Percentiles rank a stretch among this genome's conserved stretches.
These are phyloP conservation scores for Drosophila suboccidentalis DNA, from an alignment of 2,888 invertebrate genomes.

Conservation along the genomic window DNA sequence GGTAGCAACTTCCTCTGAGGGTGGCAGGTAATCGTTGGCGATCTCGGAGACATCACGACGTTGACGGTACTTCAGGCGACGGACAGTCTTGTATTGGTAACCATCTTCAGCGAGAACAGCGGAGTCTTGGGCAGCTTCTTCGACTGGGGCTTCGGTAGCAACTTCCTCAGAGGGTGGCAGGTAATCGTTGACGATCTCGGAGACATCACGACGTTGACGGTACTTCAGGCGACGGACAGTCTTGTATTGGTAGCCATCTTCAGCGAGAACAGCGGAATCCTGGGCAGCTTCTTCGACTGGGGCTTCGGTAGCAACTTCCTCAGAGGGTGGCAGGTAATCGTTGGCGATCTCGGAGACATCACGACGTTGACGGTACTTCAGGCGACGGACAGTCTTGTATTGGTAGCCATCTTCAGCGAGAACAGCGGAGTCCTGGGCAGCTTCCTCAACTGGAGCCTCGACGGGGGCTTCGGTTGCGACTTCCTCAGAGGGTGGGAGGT, in stretches of 20 bases:
- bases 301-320: slow-evolving; percentile 10
- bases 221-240: slow-evolving; percentile 65
- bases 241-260: slow-evolving; percentile 65
- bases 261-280: slow-evolving; percentile 49
- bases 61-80: slow-evolving; percentile 7
- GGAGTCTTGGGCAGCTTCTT: not conserved
- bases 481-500: slow-evolving; percentile 69
- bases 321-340: slow-evolving; percentile 29
- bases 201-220: slow-evolving; percentile 65
- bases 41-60: slow-evolving; percentile 12
- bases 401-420: slow-evolving; percentile 32
- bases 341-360: slow-evolving; percentile 41
- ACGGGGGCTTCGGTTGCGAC: slow-evolving; percentile 40
- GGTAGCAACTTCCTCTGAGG: not conserved
- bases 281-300: slow-evolving; percentile 28
- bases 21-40: slow-evolving; percentile 4
- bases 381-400: slow-evolving; percentile 36
- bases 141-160: slow-evolving; percentile 29
- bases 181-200: slow-evolving; percentile 52
- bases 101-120: not conserved
- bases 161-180: slow-evolving; percentile 38
- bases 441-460: slow-evolving; percentile 34
- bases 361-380: slow-evolving; percentile 39
- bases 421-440: slow-evolving; percentile 49
- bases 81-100: not conserved